Percentiles rank a stretch among this genome's conserved stretches.
Conservation (phyloP, 2,113 vertebrate species). For the Hippopotamus amphibius region DNA sequence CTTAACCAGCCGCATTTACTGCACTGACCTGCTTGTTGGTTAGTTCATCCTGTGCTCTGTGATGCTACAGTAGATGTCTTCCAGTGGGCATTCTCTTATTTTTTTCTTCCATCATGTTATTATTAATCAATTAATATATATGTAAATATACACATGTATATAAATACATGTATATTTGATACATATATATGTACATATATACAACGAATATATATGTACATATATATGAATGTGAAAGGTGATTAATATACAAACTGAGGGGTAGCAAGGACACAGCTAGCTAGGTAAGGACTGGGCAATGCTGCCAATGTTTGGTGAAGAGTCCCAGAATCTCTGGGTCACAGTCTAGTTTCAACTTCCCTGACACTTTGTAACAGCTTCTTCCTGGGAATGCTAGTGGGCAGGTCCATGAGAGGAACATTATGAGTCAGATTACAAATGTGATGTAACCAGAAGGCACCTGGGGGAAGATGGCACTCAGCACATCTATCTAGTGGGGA, state of each 20-base stretch:
- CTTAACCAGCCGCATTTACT: neutral
- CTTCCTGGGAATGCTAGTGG: neutral
- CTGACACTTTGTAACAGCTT: neutral
- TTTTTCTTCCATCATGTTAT: neutral
- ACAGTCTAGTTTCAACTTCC: neutral
- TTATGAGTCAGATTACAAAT: neutral
- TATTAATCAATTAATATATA: neutral
- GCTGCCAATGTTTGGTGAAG: neutral
- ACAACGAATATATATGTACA: neutral
- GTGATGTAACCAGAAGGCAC: neutral
- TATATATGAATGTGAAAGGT: too few relatives aligned
- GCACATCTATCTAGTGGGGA: neutral
- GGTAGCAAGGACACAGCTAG: neutral
- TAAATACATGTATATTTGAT: too few relatives aligned
- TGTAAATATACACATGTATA: too few relatives aligned
- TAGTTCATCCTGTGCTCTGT: neutral
- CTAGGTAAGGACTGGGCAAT: neutral
- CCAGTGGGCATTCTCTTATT: neutral
- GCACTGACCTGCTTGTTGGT: neutral
- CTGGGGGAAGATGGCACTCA: neutral
- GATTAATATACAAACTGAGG: neutral
- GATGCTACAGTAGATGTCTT: neutral
- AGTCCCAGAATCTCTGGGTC: neutral
- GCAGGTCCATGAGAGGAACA: neutral
- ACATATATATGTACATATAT: neutral